Conservation (phyloP, 2,113 vertebrate species). For the Smithornis capensis region DNA sequence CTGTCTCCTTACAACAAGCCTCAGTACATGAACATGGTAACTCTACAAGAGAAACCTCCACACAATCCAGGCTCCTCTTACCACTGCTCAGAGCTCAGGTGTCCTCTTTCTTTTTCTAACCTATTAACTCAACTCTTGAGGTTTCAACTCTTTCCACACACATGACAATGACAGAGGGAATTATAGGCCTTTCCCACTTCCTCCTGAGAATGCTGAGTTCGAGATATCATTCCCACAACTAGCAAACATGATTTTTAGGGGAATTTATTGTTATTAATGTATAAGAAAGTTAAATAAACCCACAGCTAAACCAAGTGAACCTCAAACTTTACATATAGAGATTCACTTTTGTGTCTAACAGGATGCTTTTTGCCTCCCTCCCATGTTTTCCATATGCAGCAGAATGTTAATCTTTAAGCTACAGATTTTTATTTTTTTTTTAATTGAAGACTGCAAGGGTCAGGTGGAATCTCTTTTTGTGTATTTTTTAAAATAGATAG, state of each 20-base stretch:
- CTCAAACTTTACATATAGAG: not conserved
- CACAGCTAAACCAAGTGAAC: not conserved
- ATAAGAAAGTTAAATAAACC: not conserved
- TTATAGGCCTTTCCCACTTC: not conserved
- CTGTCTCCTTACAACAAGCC: not conserved
- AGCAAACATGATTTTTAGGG: not conserved
- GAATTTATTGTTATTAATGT: not conserved
- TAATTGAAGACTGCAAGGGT: not conserved
- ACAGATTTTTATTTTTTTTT: not conserved
- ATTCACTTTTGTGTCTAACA: not conserved
- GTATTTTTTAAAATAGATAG: not conserved
- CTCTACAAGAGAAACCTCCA: not conserved
- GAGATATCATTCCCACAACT: not conserved
- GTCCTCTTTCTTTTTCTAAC: not conserved
- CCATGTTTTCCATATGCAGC: not conserved
- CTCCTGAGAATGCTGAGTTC: not conserved
- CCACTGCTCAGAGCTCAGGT: not conserved
- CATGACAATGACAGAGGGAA: not conserved
- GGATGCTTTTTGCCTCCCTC: not conserved
- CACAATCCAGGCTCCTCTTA: fast-evolving
- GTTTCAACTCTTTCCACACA: not conserved
- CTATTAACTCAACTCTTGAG: not conserved
- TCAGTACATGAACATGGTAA: not conserved
- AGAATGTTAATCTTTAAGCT: not conserved
- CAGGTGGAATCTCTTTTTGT: fast-evolving